Conservation (phyloP, 53 echinoderm and acorn worm species). For the Apostichopus leukothele region DNA sequence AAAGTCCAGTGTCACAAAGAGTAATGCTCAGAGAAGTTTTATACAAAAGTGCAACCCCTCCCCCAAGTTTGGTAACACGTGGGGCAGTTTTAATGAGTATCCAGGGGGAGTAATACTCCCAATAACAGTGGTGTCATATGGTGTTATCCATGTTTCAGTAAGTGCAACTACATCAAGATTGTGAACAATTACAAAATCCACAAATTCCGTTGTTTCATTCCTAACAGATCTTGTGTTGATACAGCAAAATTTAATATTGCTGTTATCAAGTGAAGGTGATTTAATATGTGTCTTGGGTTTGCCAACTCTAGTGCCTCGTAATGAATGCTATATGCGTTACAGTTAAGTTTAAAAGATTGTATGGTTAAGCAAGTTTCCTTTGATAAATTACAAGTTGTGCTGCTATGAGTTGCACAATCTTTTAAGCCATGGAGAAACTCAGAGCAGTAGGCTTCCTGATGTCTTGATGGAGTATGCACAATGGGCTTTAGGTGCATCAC, state of each 20-base stretch:
- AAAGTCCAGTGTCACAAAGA: not conserved
- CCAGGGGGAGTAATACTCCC: conserved; percentile 28
- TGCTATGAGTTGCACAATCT: too few relatives aligned
- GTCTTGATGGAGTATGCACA: too few relatives aligned
- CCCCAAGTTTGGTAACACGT: not conserved
- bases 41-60: conserved; percentile 28
- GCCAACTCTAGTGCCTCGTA: not conserved
- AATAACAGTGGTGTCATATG: not conserved
- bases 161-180: not conserved
- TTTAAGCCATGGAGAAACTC: too few relatives aligned
- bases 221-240: conserved; percentile 5
- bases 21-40: not conserved
- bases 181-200: not conserved
- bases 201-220: not conserved
- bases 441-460: too few relatives aligned
- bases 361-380: not conserved
- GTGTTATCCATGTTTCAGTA: not conserved
- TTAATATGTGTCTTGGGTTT: not conserved
- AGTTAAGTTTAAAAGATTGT: not conserved
- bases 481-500: too few relatives aligned
- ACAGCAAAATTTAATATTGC: not conserved
- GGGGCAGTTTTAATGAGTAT: not conserved
- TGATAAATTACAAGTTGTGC: not conserved
- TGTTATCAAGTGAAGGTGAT: not conserved
- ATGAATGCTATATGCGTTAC: not conserved